phyloP scores from a whole-genome alignment of 2,797 vertebrate species.

The Sphenodon punctatus region DNA sequence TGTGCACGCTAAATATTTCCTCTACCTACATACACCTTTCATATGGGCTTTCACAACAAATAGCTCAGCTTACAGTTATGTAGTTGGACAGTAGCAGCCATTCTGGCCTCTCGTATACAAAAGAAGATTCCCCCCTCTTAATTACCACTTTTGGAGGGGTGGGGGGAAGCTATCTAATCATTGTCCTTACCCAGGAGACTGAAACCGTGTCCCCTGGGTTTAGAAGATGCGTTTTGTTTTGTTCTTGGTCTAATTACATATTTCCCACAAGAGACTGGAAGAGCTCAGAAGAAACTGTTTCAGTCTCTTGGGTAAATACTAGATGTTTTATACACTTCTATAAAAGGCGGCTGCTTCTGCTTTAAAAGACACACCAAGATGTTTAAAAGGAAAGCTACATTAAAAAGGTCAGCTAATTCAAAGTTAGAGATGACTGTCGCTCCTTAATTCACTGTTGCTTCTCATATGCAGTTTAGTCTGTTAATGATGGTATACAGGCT shows the following conservation, averaged over 20 bases:
- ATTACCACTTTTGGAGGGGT: constrained; percentile 63
- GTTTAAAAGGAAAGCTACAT: constrained; percentile 46
- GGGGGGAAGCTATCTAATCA: constrained; percentile 61
- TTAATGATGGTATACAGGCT: constrained; percentile 8
- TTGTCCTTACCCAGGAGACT: constrained; percentile 61
- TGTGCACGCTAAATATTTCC: not conserved
- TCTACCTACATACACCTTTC: not conserved
- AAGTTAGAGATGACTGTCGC: constrained; percentile 37
- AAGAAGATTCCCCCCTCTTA: constrained; percentile 30
- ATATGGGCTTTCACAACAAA: constrained; percentile 49
- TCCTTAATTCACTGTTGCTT: constrained; percentile 25
- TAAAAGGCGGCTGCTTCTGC: constrained; percentile 63
- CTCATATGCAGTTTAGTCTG: constrained; percentile 48
- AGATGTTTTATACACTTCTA: constrained; percentile 62
- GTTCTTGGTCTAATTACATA: constrained; percentile 73
- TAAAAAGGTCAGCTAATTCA: constrained; percentile 21
- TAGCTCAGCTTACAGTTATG: constrained; percentile 57
- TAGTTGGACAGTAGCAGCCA: constrained; percentile 56
- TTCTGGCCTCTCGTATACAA: constrained; percentile 51
- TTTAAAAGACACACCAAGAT: constrained; percentile 49
- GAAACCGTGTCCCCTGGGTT: constrained; percentile 65
- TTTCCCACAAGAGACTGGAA: constrained; percentile 55
- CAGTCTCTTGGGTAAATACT: constrained; percentile 65
- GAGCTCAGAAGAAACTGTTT: constrained; percentile 69
- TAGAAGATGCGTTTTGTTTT: constrained; percentile 64